Percentiles rank a stretch among this genome's conserved stretches.
These are phyloP conservation scores for Acleris sparsana DNA, from an alignment of 2,888 invertebrate genomes.

Conservation along the genomic window DNA sequence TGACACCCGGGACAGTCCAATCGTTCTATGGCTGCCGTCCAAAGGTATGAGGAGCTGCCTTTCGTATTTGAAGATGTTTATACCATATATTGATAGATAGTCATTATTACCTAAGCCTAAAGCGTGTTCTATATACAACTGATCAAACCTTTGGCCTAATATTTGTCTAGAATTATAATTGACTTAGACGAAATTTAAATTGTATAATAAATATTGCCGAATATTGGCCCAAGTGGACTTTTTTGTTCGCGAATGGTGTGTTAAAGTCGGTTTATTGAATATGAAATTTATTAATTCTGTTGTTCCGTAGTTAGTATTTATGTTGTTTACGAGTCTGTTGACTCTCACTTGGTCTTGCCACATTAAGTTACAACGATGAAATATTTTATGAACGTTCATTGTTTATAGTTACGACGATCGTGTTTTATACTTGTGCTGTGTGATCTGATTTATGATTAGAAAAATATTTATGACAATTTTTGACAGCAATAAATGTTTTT, in stretches of 20 bases:
- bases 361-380: conserved; percentile 7
- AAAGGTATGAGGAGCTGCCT: background rate
- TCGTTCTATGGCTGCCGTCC: too few species aligned
- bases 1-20: too few species aligned
- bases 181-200: background rate
- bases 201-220: background rate
- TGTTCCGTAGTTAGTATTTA: conserved; percentile 5
- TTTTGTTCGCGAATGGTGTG: conserved; percentile 5
- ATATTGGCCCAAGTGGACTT: background rate
- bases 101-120: background rate
- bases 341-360: conserved; percentile 24
- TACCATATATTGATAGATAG: background rate
- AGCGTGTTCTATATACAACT: background rate
- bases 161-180: background rate
- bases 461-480: too few species aligned
- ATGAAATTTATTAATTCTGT: background rate
- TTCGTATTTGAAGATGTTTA: background rate
- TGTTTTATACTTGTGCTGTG: background rate
- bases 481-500: too few species aligned
- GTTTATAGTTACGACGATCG: conserved; percentile 10
- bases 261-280: conserved; percentile 7
- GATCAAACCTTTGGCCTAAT: background rate
- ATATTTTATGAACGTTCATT: background rate
- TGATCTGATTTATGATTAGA: too few species aligned
- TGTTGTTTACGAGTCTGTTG: conserved; percentile 5